A percentile compares a stretch with the other conserved stretches of the same genome.
phyloP scores from a whole-genome alignment of 2,888 invertebrate genomes.

The Leptopilina syphax region DNA sequence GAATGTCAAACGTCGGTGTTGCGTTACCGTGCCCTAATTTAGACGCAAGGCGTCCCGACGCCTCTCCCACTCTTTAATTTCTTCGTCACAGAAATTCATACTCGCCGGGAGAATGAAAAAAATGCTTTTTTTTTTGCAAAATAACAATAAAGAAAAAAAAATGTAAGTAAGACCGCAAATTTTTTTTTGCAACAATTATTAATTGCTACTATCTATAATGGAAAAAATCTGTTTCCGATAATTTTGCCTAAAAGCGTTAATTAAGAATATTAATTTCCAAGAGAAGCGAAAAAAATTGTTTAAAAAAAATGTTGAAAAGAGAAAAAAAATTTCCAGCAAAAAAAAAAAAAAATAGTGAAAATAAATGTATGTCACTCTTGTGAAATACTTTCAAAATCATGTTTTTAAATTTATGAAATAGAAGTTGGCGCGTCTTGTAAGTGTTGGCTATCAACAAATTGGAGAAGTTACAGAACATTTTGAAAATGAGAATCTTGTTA shows the following conservation, averaged over 20 bases:
- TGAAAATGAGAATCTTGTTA: constrained; percentile 8
- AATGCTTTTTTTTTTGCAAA: not conserved
- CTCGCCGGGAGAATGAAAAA: constrained; percentile 30
- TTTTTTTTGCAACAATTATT: not conserved
- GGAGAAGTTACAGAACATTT: constrained; percentile 17
- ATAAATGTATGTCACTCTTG: not conserved
- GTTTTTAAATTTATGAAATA: constrained; percentile 13
- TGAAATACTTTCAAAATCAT: constrained; percentile 23
- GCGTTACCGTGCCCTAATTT: constrained; percentile 77
- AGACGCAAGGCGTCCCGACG: constrained; percentile 69
- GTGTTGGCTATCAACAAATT: constrained; percentile 23
- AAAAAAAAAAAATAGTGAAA: not conserved
- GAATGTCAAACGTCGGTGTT: constrained; percentile 70
- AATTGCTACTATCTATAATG: not conserved
- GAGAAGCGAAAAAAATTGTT: too few species aligned
- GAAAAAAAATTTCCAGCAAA: too few species aligned
- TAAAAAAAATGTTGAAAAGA: too few species aligned
- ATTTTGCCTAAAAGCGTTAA: not conserved
- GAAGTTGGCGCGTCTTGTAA: constrained; percentile 7
- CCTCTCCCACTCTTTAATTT: constrained; percentile 65
- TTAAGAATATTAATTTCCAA: too few species aligned
- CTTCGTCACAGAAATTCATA: constrained; percentile 57
- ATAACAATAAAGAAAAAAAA: not conserved
- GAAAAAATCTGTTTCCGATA: constrained; percentile 2
- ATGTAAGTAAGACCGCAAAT: not conserved